Evolutionary conservation across 2,113 vertebrate genomes (phyloP).

Genomic region (Chaenogobius annularis): DNA sequence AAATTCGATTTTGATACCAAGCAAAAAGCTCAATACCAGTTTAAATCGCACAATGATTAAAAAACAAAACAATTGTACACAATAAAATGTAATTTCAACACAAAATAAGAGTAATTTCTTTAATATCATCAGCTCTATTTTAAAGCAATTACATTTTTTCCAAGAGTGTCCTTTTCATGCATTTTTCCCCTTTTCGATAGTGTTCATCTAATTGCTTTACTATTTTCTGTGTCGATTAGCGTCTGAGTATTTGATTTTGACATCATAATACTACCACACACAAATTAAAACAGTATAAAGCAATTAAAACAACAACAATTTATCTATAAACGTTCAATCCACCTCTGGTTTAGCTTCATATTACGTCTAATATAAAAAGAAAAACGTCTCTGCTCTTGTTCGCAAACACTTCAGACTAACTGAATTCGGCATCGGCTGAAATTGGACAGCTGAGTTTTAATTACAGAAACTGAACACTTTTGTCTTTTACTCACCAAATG

Average conservation of each 20-base stretch:
- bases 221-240: neutral
- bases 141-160: no score
- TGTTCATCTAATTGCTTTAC: neutral
- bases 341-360: neutral
- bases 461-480: neutral
- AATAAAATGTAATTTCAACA: no score
- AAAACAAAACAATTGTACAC: no score
- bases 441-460: neutral
- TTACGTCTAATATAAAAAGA: neutral
- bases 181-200: no score
- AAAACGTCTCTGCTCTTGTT: neutral
- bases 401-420: neutral
- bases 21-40: no score
- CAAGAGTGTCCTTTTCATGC: no score
- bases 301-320: no score
- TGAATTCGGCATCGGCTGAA: neutral
- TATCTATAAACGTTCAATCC: neutral
- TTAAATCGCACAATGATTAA: no score
- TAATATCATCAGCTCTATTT: no score
- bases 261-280: neutral
- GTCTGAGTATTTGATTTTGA: no score
- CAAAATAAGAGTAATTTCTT: no score
- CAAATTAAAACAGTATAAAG: neutral
- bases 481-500: conserved; percentile 1
- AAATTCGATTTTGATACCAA: no score